These are phyloP conservation scores for Drosophila baimaii DNA, from an alignment of 1,140 invertebrate species.

Conservation along the genomic window DNA sequence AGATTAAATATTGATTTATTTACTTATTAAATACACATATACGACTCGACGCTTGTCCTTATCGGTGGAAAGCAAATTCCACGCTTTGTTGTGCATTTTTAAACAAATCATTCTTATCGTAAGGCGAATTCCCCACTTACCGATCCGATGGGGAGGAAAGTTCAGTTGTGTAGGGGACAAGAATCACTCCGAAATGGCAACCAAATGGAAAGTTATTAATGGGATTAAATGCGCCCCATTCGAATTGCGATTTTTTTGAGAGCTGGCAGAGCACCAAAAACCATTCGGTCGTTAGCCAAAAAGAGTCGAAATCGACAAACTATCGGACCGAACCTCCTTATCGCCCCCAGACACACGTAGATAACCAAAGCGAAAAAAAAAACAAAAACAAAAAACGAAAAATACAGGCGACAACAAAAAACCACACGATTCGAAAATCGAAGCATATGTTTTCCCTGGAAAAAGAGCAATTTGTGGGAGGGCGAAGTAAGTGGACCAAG, in stretches of 20 bases:
- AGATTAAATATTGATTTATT: conserved; percentile 11
- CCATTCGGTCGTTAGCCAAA: conserved; percentile 22
- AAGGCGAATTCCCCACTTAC: not conserved
- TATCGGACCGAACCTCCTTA: conserved; percentile 48
- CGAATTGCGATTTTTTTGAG: conserved; percentile 5
- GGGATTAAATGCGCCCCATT: conserved; percentile 1
- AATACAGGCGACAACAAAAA: conserved; percentile 31
- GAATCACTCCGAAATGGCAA: not conserved
- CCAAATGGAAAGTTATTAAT: not conserved
- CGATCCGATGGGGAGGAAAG: conserved; percentile 7
- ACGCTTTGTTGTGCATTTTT: conserved; percentile 1
- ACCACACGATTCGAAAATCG: conserved; percentile 50
- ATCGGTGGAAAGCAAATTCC: conserved; percentile 12
- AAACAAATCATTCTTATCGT: conserved; percentile 22
- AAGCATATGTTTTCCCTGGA: conserved; percentile 77
- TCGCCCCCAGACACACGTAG: conserved; percentile 55
- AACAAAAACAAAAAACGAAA: conserved; percentile 27
- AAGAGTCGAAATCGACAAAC: conserved; percentile 39
- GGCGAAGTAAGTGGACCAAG: conserved; percentile 35
- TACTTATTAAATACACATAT: conserved; percentile 2
- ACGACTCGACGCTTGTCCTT: not conserved
- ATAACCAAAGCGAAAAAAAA: conserved; percentile 40
- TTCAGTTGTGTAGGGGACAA: not conserved
- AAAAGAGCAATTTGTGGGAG: conserved; percentile 57
- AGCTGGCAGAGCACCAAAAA: conserved; percentile 12